phyloP scores from a whole-genome alignment of 2,888 invertebrate genomes.

The Nymphalis polychloros region DNA sequence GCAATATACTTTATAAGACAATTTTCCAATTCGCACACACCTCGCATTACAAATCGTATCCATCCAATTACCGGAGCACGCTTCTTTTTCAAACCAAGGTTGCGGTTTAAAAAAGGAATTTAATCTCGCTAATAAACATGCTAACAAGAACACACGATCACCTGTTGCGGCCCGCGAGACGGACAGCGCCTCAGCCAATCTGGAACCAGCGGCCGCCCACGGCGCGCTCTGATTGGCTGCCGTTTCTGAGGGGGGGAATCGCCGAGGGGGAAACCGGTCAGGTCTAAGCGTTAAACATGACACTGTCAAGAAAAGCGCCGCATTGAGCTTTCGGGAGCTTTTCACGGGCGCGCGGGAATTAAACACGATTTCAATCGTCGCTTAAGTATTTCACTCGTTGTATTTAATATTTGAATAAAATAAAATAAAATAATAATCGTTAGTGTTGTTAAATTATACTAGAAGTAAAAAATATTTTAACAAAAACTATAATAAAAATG shows the following conservation, averaged over 20 bases:
- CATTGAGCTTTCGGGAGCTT: constrained; percentile 80
- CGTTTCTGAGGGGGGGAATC: constrained; percentile 49
- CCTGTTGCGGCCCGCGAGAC: constrained; percentile 82
- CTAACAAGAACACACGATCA: constrained; percentile 76
- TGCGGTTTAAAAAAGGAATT: constrained; percentile 75
- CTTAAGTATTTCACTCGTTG: constrained; percentile 11
- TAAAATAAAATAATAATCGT: constrained; percentile 4
- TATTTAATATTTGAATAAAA: background rate
- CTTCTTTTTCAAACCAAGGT: constrained; percentile 59
- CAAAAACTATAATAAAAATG: constrained; percentile 11
- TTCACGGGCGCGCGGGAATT: constrained; percentile 60
- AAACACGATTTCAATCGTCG: constrained; percentile 30
- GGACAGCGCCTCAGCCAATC: constrained; percentile 68
- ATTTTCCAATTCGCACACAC: constrained; percentile 35
- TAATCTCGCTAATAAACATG: constrained; percentile 80
- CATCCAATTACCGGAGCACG: constrained; percentile 57
- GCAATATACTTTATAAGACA: constrained; percentile 14
- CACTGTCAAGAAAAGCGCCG: constrained; percentile 78
- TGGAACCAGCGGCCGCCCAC: constrained; percentile 72
- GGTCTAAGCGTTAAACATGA: constrained; percentile 68
- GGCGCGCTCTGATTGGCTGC: constrained; percentile 66
- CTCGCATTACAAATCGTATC: constrained; percentile 55
- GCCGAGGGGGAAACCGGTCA: constrained; percentile 53
- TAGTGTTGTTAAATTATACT: constrained; percentile 2
- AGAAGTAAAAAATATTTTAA: background rate